phyloP scores from a whole-genome alignment of 2,888 invertebrate genomes.

The Pseudoips prasinana region DNA sequence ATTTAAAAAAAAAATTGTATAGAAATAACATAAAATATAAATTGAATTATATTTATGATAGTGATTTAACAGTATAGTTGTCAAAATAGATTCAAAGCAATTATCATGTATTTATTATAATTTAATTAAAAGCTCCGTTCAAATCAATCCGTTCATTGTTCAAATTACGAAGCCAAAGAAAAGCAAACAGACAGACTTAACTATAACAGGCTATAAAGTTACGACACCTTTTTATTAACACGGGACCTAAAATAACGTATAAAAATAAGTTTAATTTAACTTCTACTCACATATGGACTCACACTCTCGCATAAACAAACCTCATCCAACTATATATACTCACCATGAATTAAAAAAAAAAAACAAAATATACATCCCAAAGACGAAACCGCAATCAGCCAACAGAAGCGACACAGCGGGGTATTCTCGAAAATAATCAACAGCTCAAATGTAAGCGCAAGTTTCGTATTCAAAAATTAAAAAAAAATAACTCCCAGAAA shows the following conservation, averaged over 20 bases:
- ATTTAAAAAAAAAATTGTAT: too few species aligned
- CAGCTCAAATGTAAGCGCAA: slow-evolving; percentile 60
- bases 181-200: too few species aligned
- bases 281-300: slow-evolving; percentile 18
- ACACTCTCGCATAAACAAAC: slow-evolving; percentile 20
- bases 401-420: slow-evolving; percentile 65
- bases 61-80: too few species aligned
- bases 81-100: too few species aligned
- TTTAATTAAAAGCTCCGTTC: too few species aligned
- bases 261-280: slow-evolving; percentile 9
- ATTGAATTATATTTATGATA: too few species aligned
- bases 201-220: too few species aligned
- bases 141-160: too few species aligned
- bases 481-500: slow-evolving; percentile 48
- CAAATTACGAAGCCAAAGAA: too few species aligned
- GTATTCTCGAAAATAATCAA: slow-evolving; percentile 73
- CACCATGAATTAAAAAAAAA: slow-evolving; percentile 26
- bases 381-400: slow-evolving; percentile 59
- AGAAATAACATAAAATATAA: too few species aligned
- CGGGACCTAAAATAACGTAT: slow-evolving; percentile 7
- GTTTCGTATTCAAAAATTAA: slow-evolving; percentile 45
- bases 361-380: slow-evolving; percentile 28
- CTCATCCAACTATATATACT: not conserved
- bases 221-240: too few species aligned
- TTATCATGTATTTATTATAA: too few species aligned